Evolutionary conservation across 1,140 invertebrate genomes (phyloP), one percentile per base, ranked within the genome.

Genomic region (Dendroctonus valens): DNA sequence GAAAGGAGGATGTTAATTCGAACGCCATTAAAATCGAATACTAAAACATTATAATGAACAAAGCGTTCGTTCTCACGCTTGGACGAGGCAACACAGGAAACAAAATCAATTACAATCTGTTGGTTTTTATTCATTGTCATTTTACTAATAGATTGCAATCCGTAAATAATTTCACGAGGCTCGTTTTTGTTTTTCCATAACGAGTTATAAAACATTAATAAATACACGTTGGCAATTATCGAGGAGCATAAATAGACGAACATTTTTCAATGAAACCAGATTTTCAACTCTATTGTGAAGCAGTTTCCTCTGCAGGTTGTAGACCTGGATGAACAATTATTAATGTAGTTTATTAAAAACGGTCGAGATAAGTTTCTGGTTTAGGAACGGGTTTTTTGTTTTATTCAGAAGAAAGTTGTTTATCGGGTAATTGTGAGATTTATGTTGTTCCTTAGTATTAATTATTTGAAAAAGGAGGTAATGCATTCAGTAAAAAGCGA

Each of bases 241-340:
- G 49, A 40, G 39, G 38, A 54, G 42, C 44, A 57, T 44, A 65
- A 65, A 65, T 65, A 57, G 62, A 44, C 53, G 41, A 51, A 50
- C 48, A 65, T 65, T 59, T 65, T 65, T 58, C 63, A 65, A 58
- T 65, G 55, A 59, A 65, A 65, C 63, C 63, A 65, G 55, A 51
- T 65, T 65, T 65, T 65, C 62, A 44, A 65, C 51, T 65, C 61
- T 52, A 59, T 59, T 65, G 63, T 65, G 48, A 51, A 41, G 55
- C 63, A 58, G 55, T 65, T 65, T 65, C 63, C 63, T 58, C 42
- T 54, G 52, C 52, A 49, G 61, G 61, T 59, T 65, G 46, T 59
- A 58, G 63, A 65, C 54, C 63, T 59, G 54, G 53, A 39, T n/a
- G 50, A 37, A 65, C 46, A 65, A 65, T 65, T 65, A 65, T 65